Evolutionary conservation across 1,140 invertebrate species (phyloP).

Genomic region (Mylabris phalerata): DNA sequence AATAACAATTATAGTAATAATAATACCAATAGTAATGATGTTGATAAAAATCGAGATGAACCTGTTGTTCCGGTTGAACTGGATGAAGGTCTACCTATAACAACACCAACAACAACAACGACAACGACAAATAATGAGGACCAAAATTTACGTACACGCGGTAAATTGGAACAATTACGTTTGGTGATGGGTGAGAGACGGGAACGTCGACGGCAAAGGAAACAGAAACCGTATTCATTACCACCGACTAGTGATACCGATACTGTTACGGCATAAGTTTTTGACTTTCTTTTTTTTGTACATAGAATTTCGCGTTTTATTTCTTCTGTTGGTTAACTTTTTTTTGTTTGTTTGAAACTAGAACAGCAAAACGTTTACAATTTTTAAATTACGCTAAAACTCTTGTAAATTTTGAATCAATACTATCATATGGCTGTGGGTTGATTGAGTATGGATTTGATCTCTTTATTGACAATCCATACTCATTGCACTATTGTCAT

Average conservation of each 20-base stretch:
- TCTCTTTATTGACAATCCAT: background rate
- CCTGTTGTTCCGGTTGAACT: constrained; percentile 19
- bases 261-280: constrained; percentile 37
- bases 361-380: background rate
- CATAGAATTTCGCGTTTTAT: constrained; percentile 3
- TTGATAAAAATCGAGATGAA: constrained; percentile 13
- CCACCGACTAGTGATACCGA: constrained; percentile 35
- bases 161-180: constrained; percentile 77
- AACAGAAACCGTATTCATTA: constrained; percentile 67
- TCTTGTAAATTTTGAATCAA: constrained; percentile 8
- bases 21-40: background rate
- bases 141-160: constrained; percentile 53
- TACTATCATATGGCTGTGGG: constrained; percentile 6
- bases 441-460: background rate
- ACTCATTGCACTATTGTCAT: constrained; percentile 4
- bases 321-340: too few species aligned
- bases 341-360: too few species aligned
- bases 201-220: constrained; percentile 69
- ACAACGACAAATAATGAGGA: constrained; percentile 25
- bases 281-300: constrained; percentile 6
- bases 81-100: constrained; percentile 8
- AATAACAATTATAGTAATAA: background rate
- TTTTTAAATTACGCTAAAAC: constrained; percentile 6
- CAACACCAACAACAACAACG: constrained; percentile 13
- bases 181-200: constrained; percentile 83